phyloP scores from a whole-genome alignment of 2,113 vertebrate species.

The Pituophis catenifer region DNA sequence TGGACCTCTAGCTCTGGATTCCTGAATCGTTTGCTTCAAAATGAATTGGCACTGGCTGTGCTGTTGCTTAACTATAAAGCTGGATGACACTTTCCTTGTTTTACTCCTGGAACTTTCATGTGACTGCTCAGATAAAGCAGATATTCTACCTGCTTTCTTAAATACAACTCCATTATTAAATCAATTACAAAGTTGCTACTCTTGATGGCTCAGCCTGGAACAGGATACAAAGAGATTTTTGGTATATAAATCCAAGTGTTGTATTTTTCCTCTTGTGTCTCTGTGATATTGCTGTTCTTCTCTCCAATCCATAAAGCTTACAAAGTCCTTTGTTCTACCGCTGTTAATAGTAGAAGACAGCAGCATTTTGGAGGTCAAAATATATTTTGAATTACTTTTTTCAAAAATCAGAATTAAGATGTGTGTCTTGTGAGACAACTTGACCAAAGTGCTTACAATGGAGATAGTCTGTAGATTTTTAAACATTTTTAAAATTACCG shows the following conservation, averaged over 20 bases:
- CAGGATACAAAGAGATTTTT: too few species aligned
- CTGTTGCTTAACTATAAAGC: neutral
- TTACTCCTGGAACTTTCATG: neutral
- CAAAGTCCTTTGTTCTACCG: neutral
- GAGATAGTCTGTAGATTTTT: neutral
- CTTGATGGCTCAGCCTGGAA: too few species aligned
- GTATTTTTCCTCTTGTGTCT: neutral
- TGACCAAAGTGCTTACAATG: neutral
- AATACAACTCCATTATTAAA: too few species aligned
- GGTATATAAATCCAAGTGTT: too few species aligned
- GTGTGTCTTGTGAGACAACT: neutral
- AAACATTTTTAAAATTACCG: neutral
- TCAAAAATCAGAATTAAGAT: neutral
- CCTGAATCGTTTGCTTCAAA: neutral
- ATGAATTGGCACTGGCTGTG: neutral
- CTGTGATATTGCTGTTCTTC: constrained; percentile 75
- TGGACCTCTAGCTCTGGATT: neutral
- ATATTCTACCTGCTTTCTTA: neutral
- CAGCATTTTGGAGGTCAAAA: neutral
- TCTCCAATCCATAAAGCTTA: constrained; percentile 41
- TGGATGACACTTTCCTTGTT: neutral
- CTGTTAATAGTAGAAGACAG: neutral
- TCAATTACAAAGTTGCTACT: too few species aligned
- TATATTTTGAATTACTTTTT: neutral
- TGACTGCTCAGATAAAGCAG: neutral